These are phyloP conservation scores for Kuschelorhynchus macadamiae DNA, from an alignment of 2,888 invertebrate genomes.

Conservation along the genomic window DNA sequence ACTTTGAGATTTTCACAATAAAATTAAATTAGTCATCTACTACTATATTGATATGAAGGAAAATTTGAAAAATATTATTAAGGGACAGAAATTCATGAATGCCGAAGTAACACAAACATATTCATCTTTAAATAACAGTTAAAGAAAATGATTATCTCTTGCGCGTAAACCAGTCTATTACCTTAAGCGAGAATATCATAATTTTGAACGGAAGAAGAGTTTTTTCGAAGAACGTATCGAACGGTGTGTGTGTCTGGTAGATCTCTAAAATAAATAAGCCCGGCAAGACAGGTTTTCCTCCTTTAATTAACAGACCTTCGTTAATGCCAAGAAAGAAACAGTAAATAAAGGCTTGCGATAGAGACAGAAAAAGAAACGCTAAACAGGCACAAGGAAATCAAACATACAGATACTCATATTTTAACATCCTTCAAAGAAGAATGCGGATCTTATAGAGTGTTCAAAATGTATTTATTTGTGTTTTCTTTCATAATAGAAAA, in stretches of 20 bases:
- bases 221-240: constrained; percentile 47
- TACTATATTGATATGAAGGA: no score
- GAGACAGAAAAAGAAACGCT: constrained; percentile 55
- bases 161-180: no score
- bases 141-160: no score
- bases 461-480: no score
- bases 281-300: constrained; percentile 60
- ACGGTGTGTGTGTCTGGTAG: constrained; percentile 54
- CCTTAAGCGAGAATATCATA: no score
- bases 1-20: no score
- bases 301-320: constrained; percentile 64
- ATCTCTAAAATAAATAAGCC: constrained; percentile 61
- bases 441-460: constrained; percentile 18
- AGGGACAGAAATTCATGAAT: no score
- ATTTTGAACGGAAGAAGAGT: constrained; percentile 36
- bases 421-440: constrained; percentile 7
- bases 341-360: constrained; percentile 50
- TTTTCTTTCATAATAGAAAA: no score
- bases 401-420: constrained; percentile 14
- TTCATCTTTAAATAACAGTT: no score
- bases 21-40: no score
- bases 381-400: constrained; percentile 55
- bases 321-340: constrained; percentile 59
- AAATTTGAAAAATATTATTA: no score
- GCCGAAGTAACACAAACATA: no score